These are phyloP conservation scores for Apis dorsata DNA, from an alignment of 1,140 invertebrate species.

Conservation along the genomic window DNA sequence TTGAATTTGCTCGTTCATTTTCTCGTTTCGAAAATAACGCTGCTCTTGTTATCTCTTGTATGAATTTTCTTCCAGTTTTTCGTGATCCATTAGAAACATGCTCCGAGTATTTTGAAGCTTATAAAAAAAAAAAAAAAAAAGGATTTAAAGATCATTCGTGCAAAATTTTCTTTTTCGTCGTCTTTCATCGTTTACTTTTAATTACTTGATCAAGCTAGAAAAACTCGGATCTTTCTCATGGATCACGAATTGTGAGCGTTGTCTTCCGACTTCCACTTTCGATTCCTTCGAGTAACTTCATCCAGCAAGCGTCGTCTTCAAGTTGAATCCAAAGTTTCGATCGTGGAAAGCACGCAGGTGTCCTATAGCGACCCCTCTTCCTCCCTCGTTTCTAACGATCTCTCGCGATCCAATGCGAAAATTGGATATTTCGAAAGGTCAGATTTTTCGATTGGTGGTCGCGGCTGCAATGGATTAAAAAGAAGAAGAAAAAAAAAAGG, in stretches of 20 bases:
- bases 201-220: not conserved
- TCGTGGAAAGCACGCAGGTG: slow-evolving; percentile 46
- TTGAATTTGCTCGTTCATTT: not conserved
- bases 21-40: not conserved
- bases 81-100: too few species aligned
- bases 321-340: not conserved
- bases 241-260: not conserved
- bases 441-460: slow-evolving; percentile 18
- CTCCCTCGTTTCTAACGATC: slow-evolving; percentile 15
- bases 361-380: not conserved
- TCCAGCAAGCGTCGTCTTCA: not conserved
- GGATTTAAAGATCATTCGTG: not conserved
- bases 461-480: slow-evolving; percentile 37
- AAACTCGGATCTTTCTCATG: not conserved
- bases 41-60: too few species aligned
- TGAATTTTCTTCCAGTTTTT: not conserved
- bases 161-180: not conserved
- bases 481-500: slow-evolving; percentile 1
- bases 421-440: slow-evolving; percentile 20
- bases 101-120: not conserved
- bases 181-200: too few species aligned
- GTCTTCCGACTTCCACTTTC: not conserved
- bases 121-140: not conserved
- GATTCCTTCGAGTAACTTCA: not conserved
- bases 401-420: not conserved